Evolutionary conservation across 1,140 invertebrate species (phyloP), one percentile per base, ranked within the genome.

Genomic region (Eupristina koningsbergeri): DNA sequence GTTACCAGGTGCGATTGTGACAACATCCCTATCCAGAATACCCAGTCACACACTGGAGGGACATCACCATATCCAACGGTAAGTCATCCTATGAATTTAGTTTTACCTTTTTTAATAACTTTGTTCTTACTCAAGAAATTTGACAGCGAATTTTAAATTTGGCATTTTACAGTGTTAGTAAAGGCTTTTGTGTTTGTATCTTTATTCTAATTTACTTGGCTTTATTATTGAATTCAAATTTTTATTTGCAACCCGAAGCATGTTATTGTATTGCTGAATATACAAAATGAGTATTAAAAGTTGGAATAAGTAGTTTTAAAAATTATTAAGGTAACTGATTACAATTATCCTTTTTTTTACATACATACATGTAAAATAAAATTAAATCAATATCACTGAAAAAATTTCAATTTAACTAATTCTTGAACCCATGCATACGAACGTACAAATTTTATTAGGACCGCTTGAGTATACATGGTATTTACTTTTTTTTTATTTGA

Each of bases 1-100:
- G 87, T 91, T 87, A 90, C 85, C 87, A 92, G 92, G 88, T 92
- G 91, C 86, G 88, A 90, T 88, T 92, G 91, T 88, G 88, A 88
- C 89, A 89, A 88, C 91, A 88, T 89, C 89, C 84, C 90, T 86
- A 88, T 88, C 88, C 91, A 90, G 84, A 91, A 90, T 89, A 88
- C 89, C 82, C 90, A 91, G 84, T 90, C 89, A 87, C 91, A 92
- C 89, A 86, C 87, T 87, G 91, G 88, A 89, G 88, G 89, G 86
- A 87, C 89, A 83, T 89, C 91, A 85, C 86, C 88, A 86, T 91
- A 89, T 87, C 88, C 90, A 87, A 87, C 90, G 89, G 92, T 92
- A 90, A 91, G 91, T 91, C 79, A 76, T 82, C 67, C 83, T 34
- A 74, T 75, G 22, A 63, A 8, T 34, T 58, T 71, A n/a, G n/a